Base-by-base conservation (phyloP, 2,113 vertebrate genomes). In the Sitta europaea region DNA sequence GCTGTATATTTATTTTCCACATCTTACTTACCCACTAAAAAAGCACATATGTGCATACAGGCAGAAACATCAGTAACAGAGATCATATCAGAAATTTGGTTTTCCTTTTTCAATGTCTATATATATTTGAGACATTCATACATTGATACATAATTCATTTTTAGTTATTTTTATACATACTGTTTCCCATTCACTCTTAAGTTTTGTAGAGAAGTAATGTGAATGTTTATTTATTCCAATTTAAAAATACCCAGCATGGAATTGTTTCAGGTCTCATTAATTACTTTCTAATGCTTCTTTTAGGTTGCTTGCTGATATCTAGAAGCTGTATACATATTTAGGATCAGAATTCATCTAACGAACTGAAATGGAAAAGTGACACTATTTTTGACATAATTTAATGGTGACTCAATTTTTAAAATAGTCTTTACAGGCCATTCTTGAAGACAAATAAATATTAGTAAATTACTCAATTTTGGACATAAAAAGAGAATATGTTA, bases 1-100 rank as follows among this genome's bases (percentile, higher is more conserved):
- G 4, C 6, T 29, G 23, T 38, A 13, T 24, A 58, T 70, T 57
- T 85, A 33, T 65, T 70, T 72, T 65, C 40, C 24, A 36, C 7
- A 33, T 62, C 63, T 88, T 27, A 1, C 15, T 67, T 51, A 8
- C 6, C 2, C 10, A 24, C 5, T 43, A 75, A 35, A n/a, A 50
- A 38, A 16, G 2, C 3, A 35, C 2, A 12, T 15, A 15, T 6
- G 6, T 45, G 10, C 11, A 35, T 53, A 66, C 1, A 53, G 10
- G 3, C 11, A 55, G 6, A 5, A 5, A 10, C 1, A 50, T 73
- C 36, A 62, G 3, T 35, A 70, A 72, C 10, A 59, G 21, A 36
- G 5, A 20, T 31, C 10, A 83, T n/a, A n/a, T n/a, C n/a, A n/a
- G 67, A 88, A 95, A 29, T 4, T 11, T 10, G 20, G 12, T 61